Evolutionary conservation across 2,888 invertebrate genomes (phyloP), one percentile per base, ranked within the genome.

Genomic region (Gryllus longicercus): DNA sequence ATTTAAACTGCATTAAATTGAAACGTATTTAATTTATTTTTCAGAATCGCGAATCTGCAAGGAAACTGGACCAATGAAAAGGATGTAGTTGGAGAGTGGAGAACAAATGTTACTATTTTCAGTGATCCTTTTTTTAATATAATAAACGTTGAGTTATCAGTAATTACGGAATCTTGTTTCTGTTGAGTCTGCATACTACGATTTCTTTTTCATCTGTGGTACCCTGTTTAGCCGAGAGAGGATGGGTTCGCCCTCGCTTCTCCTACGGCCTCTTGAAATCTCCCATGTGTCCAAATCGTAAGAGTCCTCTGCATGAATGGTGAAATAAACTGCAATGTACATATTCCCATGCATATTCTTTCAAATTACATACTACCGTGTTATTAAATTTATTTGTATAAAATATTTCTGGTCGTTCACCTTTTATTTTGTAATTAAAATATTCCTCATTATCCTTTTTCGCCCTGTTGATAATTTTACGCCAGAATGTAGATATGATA

Each of bases 21-120:
- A 38, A 38, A 8, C 0, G 8, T 38, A 38, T 38, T 38, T 38
- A 8, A 76, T 74, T 79, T 23, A 25, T 74, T 79, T 79, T 79
- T 14, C 79, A 79, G 79, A 79, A 79, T n/a, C 75, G 76, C 51
- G 79, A 25, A 38, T 79, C 79, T 51, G 75, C 49, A 51, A 79
- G 51, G 51, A 78, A 78, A 51, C 16, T 78, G 78, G 51, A 18
- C 63, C n/a, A 63, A 76, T 49, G 23, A 51, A 51, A 76, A 51
- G 76, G 23, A 14, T n/a, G 14, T 16, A 63, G 63, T 12, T 63
- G 63, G 63, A 63, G n/a, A 63, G 8, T 63, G 16, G n/a, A 63
- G 63, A 63, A 63, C 14, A 63, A 63, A 63, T 63, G 63, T 63
- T 63, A 63, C 63, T 63, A 63, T 63, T 63, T 63, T 63, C 63